Evolutionary conservation across 2,113 vertebrate genomes (phyloP).

Genomic region (Pseudonaja textilis): DNA sequence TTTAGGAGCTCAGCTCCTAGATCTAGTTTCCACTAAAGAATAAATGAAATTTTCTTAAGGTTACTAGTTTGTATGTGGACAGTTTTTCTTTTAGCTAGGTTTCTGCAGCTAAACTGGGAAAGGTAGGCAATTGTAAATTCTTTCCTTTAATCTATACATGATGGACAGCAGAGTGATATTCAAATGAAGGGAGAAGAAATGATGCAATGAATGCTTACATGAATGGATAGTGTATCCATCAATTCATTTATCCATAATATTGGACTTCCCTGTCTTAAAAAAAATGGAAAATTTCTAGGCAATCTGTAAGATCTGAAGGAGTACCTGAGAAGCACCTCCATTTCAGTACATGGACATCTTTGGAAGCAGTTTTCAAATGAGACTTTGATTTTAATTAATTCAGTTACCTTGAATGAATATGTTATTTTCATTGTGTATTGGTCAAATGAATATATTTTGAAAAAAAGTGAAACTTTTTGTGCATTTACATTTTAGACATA

Average conservation of each 20-base stretch:
- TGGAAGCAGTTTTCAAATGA: neutral
- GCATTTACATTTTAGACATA: neutral
- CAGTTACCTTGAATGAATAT: neutral
- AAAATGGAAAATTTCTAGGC: neutral
- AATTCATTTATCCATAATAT: neutral
- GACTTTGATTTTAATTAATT: neutral
- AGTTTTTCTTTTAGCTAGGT: neutral
- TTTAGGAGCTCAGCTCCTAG: neutral
- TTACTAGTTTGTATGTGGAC: neutral
- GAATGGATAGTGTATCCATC: neutral
- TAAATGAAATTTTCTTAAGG: neutral
- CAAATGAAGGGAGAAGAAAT: neutral
- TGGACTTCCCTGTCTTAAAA: neutral
- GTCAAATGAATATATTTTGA: neutral
- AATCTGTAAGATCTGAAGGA: neutral
- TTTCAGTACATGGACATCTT: neutral
- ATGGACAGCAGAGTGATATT: neutral
- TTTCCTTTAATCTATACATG: neutral
- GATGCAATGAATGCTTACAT: no score
- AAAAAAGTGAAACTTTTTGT: neutral
- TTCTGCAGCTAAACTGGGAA: neutral
- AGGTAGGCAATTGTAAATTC: neutral
- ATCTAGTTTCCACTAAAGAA: neutral
- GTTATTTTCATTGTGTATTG: neutral
- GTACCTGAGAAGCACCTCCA: neutral